Percentiles rank a stretch among this genome's conserved stretches.
Conservation (phyloP, 2,888 invertebrate genomes). For the Amphiduros pacificus region DNA sequence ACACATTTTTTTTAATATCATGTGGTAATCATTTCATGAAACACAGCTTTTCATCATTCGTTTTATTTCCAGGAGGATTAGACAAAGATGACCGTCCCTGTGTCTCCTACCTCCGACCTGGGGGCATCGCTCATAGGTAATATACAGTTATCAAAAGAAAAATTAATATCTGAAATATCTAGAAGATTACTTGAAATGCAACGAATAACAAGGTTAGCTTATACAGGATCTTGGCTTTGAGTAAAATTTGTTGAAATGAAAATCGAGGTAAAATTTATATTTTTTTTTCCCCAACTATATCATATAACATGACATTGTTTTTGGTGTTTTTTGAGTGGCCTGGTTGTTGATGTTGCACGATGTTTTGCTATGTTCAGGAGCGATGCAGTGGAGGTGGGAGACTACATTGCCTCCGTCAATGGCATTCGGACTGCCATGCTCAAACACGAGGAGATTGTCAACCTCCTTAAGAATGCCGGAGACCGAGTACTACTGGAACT, state of each 20-base stretch:
- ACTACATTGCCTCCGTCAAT: constrained; percentile 79
- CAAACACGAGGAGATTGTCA: constrained; percentile 77
- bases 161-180: too few species aligned
- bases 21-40: not conserved
- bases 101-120: constrained; percentile 71
- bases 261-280: too few species aligned
- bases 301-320: not conserved
- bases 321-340: not conserved
- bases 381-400: constrained; percentile 79
- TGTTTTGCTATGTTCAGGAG: constrained; percentile 60
- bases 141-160: too few species aligned
- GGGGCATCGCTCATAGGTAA: constrained; percentile 70
- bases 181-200: too few species aligned
- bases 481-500: constrained; percentile 78
- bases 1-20: too few species aligned
- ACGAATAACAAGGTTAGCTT: too few species aligned
- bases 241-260: too few species aligned
- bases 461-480: constrained; percentile 74
- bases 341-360: too few species aligned
- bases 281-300: not conserved
- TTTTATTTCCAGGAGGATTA: constrained; percentile 65
- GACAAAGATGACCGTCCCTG: constrained; percentile 72
- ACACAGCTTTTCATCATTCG: not conserved
- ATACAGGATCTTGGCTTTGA: too few species aligned
- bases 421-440: constrained; percentile 76